Evolutionary conservation across 2,113 vertebrate genomes (phyloP).

Genomic region (Nannospalax galili): DNA sequence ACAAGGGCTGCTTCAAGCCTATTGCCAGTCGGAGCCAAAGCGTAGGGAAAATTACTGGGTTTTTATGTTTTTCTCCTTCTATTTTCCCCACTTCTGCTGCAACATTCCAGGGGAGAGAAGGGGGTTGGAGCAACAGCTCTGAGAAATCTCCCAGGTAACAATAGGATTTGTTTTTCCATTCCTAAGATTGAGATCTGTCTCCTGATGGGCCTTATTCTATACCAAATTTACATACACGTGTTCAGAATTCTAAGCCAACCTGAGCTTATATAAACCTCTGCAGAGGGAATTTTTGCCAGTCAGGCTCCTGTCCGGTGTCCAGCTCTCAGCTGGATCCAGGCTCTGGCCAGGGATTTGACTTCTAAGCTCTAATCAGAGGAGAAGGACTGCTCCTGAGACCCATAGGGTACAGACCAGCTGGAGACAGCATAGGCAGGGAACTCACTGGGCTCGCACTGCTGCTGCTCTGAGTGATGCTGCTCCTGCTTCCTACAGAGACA

Average conservation of each 20-base stretch:
- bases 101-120: background rate
- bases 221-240: background rate
- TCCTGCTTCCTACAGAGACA: background rate
- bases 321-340: background rate
- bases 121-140: background rate
- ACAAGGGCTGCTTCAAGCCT: no score
- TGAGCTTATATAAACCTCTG: background rate
- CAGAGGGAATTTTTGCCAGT: background rate
- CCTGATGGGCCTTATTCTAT: background rate
- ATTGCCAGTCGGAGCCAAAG: no score
- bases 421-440: background rate
- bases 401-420: background rate
- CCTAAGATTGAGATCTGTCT: background rate
- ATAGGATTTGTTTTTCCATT: background rate
- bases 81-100: background rate
- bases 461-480: background rate
- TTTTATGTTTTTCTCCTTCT: background rate
- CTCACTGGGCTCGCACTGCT: background rate
- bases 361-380: background rate
- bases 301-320: slow-evolving; percentile 14
- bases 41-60: no score
- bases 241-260: background rate
- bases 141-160: background rate
- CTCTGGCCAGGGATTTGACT: background rate
- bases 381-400: background rate